Evolutionary conservation across 2,888 invertebrate genomes (phyloP).

Genomic region (Microdon myrmicae): DNA sequence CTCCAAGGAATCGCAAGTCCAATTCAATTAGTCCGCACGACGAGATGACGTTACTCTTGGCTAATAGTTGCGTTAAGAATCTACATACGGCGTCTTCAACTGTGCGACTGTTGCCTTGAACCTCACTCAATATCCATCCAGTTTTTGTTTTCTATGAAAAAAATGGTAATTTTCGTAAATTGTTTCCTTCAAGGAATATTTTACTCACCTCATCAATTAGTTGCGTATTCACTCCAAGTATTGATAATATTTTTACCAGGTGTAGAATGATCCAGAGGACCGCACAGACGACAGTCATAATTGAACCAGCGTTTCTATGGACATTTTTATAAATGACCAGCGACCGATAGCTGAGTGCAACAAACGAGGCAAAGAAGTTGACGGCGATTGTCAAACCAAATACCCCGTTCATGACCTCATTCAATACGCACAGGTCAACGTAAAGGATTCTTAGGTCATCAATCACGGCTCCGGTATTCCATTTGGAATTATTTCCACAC

Average conservation of each 20-base stretch:
- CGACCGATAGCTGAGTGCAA: conserved; percentile 9
- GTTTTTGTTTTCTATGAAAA: conserved; percentile 57
- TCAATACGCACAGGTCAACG: conserved; percentile 10
- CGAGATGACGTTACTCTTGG: conserved; percentile 45
- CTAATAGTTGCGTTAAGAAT: conserved; percentile 58
- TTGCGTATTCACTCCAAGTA: conserved; percentile 19
- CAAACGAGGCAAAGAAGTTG: conserved; percentile 22
- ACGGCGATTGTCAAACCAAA: conserved; percentile 28
- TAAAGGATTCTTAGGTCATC: conserved; percentile 17
- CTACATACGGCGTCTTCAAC: conserved; percentile 57
- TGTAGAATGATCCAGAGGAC: conserved; percentile 18
- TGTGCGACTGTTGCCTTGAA: conserved; percentile 48
- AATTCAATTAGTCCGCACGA: conserved; percentile 60
- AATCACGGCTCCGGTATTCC: conserved; percentile 6
- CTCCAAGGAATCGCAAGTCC: conserved; percentile 59
- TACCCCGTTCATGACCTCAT: conserved; percentile 14
- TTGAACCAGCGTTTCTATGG: background rate
- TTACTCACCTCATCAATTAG: conserved; percentile 22
- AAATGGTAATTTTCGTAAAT: background rate
- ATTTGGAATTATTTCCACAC: background rate
- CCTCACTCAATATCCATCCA: conserved; percentile 54
- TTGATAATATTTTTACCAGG: conserved; percentile 2
- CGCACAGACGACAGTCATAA: background rate
- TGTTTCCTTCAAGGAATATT: background rate
- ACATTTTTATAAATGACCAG: conserved; percentile 18